A percentile compares a stretch with the other conserved stretches of the same genome.
These are phyloP conservation scores for Oreochromis tanganicae DNA, from an alignment of 2,113 vertebrate species.

Conservation along the genomic window DNA sequence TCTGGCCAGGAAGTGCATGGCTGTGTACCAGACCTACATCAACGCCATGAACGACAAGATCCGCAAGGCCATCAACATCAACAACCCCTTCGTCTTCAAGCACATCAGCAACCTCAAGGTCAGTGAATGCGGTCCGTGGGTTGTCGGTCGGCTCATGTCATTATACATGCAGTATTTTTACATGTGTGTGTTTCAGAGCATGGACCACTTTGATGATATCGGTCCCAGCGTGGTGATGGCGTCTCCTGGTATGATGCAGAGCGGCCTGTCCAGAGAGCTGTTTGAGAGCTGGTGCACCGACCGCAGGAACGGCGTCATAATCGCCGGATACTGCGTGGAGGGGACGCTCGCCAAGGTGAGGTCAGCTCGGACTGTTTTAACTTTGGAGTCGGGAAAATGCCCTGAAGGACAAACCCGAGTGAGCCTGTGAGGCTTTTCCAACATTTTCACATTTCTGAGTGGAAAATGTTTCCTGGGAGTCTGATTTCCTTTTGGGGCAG, in stretches of 20 bases:
- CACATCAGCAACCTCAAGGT: constrained; percentile 99
- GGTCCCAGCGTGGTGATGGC: constrained; percentile 98
- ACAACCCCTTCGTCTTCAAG: constrained; percentile 98
- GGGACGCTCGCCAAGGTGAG: constrained; percentile 94
- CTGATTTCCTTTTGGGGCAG: background rate
- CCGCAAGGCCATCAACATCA: constrained; percentile 97
- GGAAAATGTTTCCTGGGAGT: background rate
- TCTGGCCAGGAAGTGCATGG: constrained; percentile 97
- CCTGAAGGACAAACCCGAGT: background rate
- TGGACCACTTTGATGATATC: constrained; percentile 98
- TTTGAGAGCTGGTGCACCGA: constrained; percentile 99
- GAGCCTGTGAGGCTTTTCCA: background rate
- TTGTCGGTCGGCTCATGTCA: background rate
- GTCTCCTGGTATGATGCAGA: constrained; percentile 99
- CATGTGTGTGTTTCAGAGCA: constrained; percentile 75
- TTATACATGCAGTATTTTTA: background rate
- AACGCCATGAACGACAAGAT: constrained; percentile 99
- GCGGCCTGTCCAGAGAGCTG: constrained; percentile 91
- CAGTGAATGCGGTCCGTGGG: background rate
- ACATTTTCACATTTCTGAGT: background rate
- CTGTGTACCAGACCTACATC: constrained; percentile 96
- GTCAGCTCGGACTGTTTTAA: background rate
- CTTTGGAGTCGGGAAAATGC: background rate
- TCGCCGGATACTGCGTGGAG: constrained; percentile 96
- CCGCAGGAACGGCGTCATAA: constrained; percentile 97